Conservation (phyloP, 2,888 invertebrate genomes). For the Eupithecia dodoneata region DNA sequence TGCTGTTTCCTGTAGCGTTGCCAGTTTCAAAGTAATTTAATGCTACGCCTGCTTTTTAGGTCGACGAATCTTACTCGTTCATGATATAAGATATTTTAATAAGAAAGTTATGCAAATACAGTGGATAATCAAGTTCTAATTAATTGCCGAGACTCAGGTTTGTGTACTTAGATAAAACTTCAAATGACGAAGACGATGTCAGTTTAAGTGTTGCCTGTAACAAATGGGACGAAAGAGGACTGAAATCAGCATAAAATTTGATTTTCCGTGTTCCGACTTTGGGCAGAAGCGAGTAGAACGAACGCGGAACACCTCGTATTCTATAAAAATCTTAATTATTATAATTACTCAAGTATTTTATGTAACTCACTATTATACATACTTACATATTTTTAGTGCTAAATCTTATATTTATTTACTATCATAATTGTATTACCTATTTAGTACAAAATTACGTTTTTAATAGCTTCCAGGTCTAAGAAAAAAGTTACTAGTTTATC, state of each 20-base stretch:
- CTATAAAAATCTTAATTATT: no score
- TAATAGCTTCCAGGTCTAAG: neutral
- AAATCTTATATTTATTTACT: no score
- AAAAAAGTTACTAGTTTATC: neutral
- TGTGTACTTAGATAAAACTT: neutral
- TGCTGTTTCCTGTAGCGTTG: slow-evolving; percentile 18
- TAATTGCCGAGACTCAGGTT: neutral
- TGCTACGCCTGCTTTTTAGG: slow-evolving; percentile 35
- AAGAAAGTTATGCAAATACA: slow-evolving; percentile 20
- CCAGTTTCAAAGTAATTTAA: slow-evolving; percentile 30
- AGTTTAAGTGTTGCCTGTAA: neutral
- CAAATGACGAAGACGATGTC: neutral
- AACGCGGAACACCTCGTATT: no score
- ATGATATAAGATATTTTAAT: slow-evolving; percentile 15
- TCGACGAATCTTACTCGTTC: slow-evolving; percentile 6
- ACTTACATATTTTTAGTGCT: no score
- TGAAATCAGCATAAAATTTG: no score
- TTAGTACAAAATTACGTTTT: neutral
- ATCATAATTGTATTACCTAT: no score
- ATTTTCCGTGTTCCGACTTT: no score
- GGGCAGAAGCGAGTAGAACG: no score
- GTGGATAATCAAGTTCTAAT: neutral
- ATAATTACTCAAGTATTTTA: no score
- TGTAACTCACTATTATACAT: no score
- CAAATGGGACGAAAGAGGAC: no score